phyloP scores from a whole-genome alignment of 2,797 vertebrate species.

The Rhyacichthys aspro region DNA sequence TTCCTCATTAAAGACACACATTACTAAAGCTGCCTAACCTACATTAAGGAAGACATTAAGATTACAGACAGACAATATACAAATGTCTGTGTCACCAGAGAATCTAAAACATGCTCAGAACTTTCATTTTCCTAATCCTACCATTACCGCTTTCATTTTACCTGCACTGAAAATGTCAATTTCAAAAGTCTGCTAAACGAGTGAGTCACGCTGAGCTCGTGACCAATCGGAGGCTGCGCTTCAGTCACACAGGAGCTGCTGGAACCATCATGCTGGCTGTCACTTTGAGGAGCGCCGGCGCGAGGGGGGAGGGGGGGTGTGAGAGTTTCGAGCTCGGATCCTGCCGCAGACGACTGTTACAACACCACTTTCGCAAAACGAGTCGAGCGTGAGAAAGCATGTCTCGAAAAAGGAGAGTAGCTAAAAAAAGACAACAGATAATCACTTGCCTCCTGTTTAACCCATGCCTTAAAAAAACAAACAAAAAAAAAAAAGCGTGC shows the following conservation, averaged over 20 bases:
- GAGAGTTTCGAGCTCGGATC: no score
- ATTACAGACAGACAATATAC: no score
- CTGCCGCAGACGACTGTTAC: background rate
- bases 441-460: background rate
- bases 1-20: no score
- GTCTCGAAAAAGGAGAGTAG: constrained; percentile 15
- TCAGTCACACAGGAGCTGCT: constrained; percentile 31
- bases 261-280: constrained; percentile 6
- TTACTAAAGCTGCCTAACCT: no score
- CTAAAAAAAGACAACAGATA: constrained; percentile 2
- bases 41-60: no score
- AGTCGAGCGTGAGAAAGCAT: constrained; percentile 7
- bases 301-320: no score
- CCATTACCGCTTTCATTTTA: background rate
- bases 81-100: no score
- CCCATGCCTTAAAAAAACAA: no score
- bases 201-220: constrained; percentile 41
- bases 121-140: background rate
- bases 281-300: constrained; percentile 6
- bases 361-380: background rate
- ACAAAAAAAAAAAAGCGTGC: no score
- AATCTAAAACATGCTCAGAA: no score
- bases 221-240: constrained; percentile 13
- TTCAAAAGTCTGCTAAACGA: background rate
- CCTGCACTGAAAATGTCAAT: constrained; percentile 2